These are phyloP conservation scores for Caenorhabditis sp. DNA, from an alignment of 2,888 invertebrate species.

Conservation along the genomic window DNA sequence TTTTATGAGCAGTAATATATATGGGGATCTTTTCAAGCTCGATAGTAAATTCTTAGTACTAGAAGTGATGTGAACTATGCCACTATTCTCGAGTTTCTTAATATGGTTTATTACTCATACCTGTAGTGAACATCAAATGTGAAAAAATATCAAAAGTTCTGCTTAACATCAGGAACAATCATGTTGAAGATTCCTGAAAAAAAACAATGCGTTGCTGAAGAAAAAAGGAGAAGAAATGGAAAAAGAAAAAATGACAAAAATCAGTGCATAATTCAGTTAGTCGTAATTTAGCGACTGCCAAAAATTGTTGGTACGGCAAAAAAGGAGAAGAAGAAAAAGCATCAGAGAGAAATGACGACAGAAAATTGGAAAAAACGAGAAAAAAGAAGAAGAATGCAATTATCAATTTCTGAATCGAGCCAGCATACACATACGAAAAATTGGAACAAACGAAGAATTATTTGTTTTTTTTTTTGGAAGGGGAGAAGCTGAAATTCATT, in stretches of 20 bases:
- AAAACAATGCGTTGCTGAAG: background rate
- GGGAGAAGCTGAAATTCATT: background rate
- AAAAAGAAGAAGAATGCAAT: conserved; percentile 1
- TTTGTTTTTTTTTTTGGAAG: background rate
- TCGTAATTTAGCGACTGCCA: conserved; percentile 1
- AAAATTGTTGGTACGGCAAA: background rate
- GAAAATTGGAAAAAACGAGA: background rate
- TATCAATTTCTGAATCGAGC: background rate
- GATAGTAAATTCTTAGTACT: no score
- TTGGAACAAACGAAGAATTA: background rate
- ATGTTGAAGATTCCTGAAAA: background rate
- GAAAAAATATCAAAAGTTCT: no score
- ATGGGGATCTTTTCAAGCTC: no score
- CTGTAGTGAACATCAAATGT: no score
- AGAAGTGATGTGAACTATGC: no score
- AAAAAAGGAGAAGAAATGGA: background rate
- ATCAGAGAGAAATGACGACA: background rate
- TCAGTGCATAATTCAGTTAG: conserved; percentile 1
- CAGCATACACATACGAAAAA: background rate
- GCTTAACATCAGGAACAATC: no score
- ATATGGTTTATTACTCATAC: no score
- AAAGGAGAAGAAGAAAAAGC: background rate
- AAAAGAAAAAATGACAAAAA: background rate
- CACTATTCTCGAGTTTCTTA: no score
- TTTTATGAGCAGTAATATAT: no score